Percentiles rank a stretch among this genome's conserved stretches.
Evolutionary conservation across 2,888 invertebrate species (phyloP).

Genomic region (Archips xylosteana): DNA sequence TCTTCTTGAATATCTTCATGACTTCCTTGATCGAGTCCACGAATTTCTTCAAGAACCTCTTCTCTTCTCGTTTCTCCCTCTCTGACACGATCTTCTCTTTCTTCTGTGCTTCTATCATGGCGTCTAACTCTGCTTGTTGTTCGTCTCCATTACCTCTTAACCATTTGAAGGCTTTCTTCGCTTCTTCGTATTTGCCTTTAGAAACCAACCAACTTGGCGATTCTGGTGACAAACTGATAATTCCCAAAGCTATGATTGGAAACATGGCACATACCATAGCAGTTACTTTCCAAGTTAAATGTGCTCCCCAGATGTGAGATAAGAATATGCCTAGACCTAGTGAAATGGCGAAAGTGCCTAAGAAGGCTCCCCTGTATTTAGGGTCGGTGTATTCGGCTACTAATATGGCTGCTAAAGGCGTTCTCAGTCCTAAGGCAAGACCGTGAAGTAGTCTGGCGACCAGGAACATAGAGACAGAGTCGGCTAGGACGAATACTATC

Average conservation of each 20-base stretch:
- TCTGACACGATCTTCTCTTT: constrained; percentile 59
- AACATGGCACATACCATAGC: constrained; percentile 83
- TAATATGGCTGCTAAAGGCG: constrained; percentile 83
- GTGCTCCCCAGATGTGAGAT: constrained; percentile 87
- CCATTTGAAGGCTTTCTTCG: constrained; percentile 86
- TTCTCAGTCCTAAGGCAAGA: constrained; percentile 82
- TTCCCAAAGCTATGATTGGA: constrained; percentile 78
- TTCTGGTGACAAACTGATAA: constrained; percentile 85
- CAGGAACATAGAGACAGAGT: constrained; percentile 73
- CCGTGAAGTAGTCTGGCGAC: constrained; percentile 78
- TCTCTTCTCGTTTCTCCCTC: constrained; percentile 55
- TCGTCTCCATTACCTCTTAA: constrained; percentile 82
- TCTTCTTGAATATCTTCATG: constrained; percentile 76
- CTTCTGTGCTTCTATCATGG: constrained; percentile 74
- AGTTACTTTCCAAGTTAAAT: constrained; percentile 86
- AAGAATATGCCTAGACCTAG: constrained; percentile 87
- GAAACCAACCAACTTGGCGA: constrained; percentile 89
- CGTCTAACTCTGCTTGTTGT: constrained; percentile 74
- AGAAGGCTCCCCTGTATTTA: constrained; percentile 86
- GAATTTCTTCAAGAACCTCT: constrained; percentile 60
- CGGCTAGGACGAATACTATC: constrained; percentile 74
- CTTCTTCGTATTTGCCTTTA: constrained; percentile 84
- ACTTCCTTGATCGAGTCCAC: constrained; percentile 63
- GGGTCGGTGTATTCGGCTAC: constrained; percentile 87
- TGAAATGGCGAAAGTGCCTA: constrained; percentile 87